Evolutionary conservation across 2,888 invertebrate genomes (phyloP).

Genomic region (Tillus elongatus): DNA sequence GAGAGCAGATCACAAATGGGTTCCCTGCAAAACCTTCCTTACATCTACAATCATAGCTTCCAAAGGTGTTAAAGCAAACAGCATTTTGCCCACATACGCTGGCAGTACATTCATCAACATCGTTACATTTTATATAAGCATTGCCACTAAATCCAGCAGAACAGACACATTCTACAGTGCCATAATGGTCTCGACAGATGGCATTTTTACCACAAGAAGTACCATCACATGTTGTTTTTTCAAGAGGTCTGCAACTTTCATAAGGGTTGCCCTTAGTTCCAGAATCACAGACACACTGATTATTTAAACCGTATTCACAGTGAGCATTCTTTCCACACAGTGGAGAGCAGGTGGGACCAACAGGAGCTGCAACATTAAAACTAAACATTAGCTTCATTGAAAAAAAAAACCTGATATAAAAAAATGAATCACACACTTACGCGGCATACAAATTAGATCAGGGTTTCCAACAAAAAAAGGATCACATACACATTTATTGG

Average conservation of each 20-base stretch:
- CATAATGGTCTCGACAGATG: slow-evolving; percentile 66
- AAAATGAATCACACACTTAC: slow-evolving; percentile 57
- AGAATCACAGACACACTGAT: slow-evolving; percentile 74
- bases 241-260: slow-evolving; percentile 63
- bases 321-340: slow-evolving; percentile 74
- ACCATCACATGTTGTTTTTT: slow-evolving; percentile 60
- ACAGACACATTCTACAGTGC: slow-evolving; percentile 72
- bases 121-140: slow-evolving; percentile 69
- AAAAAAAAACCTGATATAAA: slow-evolving; percentile 4
- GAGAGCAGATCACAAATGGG: slow-evolving; percentile 74
- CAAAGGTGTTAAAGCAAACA: slow-evolving; percentile 81
- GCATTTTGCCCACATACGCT: slow-evolving; percentile 78
- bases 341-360: slow-evolving; percentile 71
- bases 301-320: slow-evolving; percentile 71
- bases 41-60: slow-evolving; percentile 84
- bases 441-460: slow-evolving; percentile 82
- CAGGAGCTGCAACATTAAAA: slow-evolving; percentile 64
- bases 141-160: slow-evolving; percentile 78
- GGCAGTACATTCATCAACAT: slow-evolving; percentile 70
- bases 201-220: slow-evolving; percentile 71
- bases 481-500: slow-evolving; percentile 78
- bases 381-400: slow-evolving; percentile 14
- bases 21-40: slow-evolving; percentile 77
- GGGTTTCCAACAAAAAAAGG: slow-evolving; percentile 84
- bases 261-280: slow-evolving; percentile 84